Evolutionary conservation across 2,113 vertebrate genomes (phyloP), one percentile per base, ranked within the genome.

Genomic region (Coturnix japonica): DNA sequence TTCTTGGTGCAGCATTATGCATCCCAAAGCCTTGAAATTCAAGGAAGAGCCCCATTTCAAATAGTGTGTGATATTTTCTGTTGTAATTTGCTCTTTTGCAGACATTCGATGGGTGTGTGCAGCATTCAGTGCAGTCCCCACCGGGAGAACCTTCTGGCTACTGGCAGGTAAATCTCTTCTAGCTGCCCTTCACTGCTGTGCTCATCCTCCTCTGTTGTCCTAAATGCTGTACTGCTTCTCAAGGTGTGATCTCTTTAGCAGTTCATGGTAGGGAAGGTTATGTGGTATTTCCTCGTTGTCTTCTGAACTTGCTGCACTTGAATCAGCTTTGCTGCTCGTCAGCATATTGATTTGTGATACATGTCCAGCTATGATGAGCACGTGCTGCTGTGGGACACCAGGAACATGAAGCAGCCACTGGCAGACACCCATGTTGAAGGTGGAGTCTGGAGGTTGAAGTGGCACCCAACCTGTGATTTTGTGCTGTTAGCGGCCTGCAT

Each of bases 71-170:
- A 14, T n/a, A 74, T 21, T 51, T 53, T 59, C 56, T 64, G 28
- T 57, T 67, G 16, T 44, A 0, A 46, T 35, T 26, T 47, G 4
- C 67, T 91, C 26, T n/a, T 88, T 64, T 78, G 35, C 94, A 99
- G 99, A 84, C 99, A 99, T 90, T 97, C 98, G 0, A 98, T 99
- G 99, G 99, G 99, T 1, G 99, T 99, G 47, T 99, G 99, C 97
- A 99, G 99, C 77, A 98, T 99, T 82, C 99, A 99, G 84, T 98
- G 98, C 95, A 99, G 88, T 92, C 98, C 98, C 4, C 98, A 98
- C 57, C 89, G 87, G 15, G 98, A 99, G 84, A 97, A 98, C 44
- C 44, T 99, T 30, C 86, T 99, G 92, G 99, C 99, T 28, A 99
- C 99, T 1, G 99, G 99, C 80, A 99, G 99, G 99, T 99, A 95